These are phyloP conservation scores for Excalfactoria chinensis DNA, from an alignment of 2,113 vertebrate genomes.

Conservation along the genomic window DNA sequence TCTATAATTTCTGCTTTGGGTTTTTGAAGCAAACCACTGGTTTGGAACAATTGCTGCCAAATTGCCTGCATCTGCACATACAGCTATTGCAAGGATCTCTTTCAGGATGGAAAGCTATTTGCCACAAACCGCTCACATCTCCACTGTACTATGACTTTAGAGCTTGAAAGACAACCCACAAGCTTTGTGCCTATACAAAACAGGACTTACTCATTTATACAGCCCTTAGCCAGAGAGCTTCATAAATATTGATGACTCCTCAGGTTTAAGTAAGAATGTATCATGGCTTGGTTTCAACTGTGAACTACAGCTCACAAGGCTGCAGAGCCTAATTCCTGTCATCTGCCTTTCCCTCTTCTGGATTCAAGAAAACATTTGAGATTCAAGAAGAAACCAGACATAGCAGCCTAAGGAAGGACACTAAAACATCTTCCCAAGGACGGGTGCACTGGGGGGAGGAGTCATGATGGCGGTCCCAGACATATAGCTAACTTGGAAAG, in stretches of 20 bases:
- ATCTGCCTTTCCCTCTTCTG: neutral
- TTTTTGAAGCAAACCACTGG: constrained; percentile 59
- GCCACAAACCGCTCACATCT: neutral
- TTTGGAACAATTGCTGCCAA: constrained; percentile 55
- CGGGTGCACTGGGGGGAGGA: neutral
- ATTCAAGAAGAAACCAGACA: neutral
- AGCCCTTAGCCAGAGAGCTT: neutral
- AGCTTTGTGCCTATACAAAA: neutral
- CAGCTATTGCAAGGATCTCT: constrained; percentile 23
- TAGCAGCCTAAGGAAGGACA: neutral
- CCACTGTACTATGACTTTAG: neutral
- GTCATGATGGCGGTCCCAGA: neutral
- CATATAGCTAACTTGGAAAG: neutral
- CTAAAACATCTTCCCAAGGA: neutral
- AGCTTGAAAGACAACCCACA: neutral
- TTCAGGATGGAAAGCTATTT: constrained; percentile 41
- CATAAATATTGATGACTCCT: neutral
- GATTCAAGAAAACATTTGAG: neutral
- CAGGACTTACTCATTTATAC: neutral
- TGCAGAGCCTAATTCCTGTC: neutral
- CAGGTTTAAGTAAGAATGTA: neutral
- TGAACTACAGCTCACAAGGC: neutral
- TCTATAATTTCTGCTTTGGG: constrained; percentile 46
- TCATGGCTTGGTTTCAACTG: neutral
- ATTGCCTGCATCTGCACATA: constrained; percentile 48